A percentile compares a stretch with the other conserved stretches of the same genome.
Conservation (phyloP, 2,797 vertebrate species). For the Anolis apletophallus region DNA sequence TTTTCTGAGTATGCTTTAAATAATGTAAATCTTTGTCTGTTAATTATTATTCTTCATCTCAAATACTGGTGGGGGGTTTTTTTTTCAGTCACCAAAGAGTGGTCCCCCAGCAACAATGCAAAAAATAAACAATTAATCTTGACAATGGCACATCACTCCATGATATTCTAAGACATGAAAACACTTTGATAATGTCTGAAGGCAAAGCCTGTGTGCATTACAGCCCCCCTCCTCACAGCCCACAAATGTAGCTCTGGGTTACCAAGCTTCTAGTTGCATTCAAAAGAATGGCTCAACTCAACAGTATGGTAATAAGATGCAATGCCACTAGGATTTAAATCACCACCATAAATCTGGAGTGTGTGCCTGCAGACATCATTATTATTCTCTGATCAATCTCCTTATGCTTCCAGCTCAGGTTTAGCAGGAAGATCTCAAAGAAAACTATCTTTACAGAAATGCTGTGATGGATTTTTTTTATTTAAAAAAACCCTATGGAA, state of each 20-base stretch:
- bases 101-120: constrained; percentile 19
- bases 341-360: constrained; percentile 27
- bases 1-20: constrained; percentile 62
- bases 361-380: constrained; percentile 3
- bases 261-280: constrained; percentile 35
- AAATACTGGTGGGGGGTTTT: background rate
- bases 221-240: constrained; percentile 8
- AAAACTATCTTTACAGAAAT: constrained; percentile 11
- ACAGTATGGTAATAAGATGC: background rate
- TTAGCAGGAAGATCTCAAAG: background rate
- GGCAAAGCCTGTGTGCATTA: constrained; percentile 18
- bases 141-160: constrained; percentile 5
- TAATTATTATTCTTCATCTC: background rate
- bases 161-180: constrained; percentile 19
- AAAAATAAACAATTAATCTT: constrained; percentile 45
- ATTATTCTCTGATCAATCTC: background rate
- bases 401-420: background rate
- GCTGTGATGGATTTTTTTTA: background rate
- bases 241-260: constrained; percentile 49
- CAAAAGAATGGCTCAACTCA: constrained; percentile 21
- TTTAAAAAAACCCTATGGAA: background rate
- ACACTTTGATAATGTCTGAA: constrained; percentile 5
- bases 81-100: background rate
- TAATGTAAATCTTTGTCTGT: constrained; percentile 43
- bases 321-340: constrained; percentile 16